phyloP scores from a whole-genome alignment of 2,113 vertebrate genomes.

The Sorex araneus region DNA sequence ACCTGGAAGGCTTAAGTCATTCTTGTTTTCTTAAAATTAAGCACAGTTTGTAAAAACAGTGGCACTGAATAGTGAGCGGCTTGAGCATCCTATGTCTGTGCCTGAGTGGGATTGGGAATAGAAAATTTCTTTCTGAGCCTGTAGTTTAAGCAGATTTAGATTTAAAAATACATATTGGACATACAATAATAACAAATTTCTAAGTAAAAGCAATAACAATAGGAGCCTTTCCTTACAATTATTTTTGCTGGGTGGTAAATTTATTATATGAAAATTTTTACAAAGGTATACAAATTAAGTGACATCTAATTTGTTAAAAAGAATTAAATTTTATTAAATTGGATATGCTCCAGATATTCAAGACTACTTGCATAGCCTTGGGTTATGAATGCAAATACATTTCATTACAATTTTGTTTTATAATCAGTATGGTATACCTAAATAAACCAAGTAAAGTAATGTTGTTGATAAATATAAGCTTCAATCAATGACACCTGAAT shows the following conservation, averaged over 20 bases:
- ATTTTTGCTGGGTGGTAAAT: constrained; percentile 62
- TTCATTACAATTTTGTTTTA: constrained; percentile 75
- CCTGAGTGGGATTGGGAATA: neutral
- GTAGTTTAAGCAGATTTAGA: neutral
- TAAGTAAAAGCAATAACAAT: neutral
- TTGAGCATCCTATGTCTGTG: neutral
- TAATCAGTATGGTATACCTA: constrained; percentile 34
- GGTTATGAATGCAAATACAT: constrained; percentile 76
- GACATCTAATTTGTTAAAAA: constrained; percentile 77
- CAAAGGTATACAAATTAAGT: constrained; percentile 73
- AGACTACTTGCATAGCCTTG: constrained; percentile 63
- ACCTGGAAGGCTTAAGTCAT: neutral
- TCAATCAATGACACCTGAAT: constrained; percentile 1
- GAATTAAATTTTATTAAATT: constrained; percentile 72
- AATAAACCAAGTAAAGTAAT: constrained; percentile 47
- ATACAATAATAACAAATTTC: neutral
- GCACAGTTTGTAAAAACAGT: neutral
- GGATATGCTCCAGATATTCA: constrained; percentile 65
- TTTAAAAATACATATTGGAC: constrained; percentile 30
- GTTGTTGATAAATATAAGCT: constrained; percentile 38
- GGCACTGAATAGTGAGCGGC: neutral
- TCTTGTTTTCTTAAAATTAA: neutral
- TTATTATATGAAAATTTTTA: constrained; percentile 63
- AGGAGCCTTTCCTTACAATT: neutral
- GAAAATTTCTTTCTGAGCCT: neutral